phyloP scores from a whole-genome alignment of 2,797 vertebrate genomes.

The Thaleichthys pacificus region DNA sequence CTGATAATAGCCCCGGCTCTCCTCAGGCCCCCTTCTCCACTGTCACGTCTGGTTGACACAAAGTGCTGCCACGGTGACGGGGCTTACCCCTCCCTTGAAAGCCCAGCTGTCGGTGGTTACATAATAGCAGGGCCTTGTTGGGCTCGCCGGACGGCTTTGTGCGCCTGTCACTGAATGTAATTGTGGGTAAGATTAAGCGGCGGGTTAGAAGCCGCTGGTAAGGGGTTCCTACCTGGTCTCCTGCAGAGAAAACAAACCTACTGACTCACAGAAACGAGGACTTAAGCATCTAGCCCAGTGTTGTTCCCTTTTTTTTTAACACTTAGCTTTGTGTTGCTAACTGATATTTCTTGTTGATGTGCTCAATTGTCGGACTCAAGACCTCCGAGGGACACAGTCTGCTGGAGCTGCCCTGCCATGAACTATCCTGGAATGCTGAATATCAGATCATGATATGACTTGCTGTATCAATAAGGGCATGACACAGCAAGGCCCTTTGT shows the following conservation, averaged over 20 bases:
- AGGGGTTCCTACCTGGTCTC: constrained; percentile 76
- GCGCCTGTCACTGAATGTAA: constrained; percentile 74
- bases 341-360: constrained; percentile 42
- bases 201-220: constrained; percentile 70
- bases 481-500: neutral
- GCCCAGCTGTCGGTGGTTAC: constrained; percentile 81
- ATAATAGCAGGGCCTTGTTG: constrained; percentile 80
- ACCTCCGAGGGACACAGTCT: constrained; percentile 47
- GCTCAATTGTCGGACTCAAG: constrained; percentile 48
- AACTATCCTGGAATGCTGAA: neutral
- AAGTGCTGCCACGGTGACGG: constrained; percentile 74
- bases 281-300: constrained; percentile 53
- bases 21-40: constrained; percentile 59
- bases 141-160: constrained; percentile 75
- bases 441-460: neutral
- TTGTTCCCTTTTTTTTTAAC: constrained; percentile 48
- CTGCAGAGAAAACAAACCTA: constrained; percentile 65
- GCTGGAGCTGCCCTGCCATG: constrained; percentile 11
- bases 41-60: constrained; percentile 74
- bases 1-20: constrained; percentile 61
- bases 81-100: constrained; percentile 67
- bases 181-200: constrained; percentile 79
- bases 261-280: constrained; percentile 54
- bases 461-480: neutral
- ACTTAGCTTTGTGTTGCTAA: constrained; percentile 50